Evolutionary conservation across 2,113 vertebrate species (phyloP).

Genomic region (Peromyscus leucopus): DNA sequence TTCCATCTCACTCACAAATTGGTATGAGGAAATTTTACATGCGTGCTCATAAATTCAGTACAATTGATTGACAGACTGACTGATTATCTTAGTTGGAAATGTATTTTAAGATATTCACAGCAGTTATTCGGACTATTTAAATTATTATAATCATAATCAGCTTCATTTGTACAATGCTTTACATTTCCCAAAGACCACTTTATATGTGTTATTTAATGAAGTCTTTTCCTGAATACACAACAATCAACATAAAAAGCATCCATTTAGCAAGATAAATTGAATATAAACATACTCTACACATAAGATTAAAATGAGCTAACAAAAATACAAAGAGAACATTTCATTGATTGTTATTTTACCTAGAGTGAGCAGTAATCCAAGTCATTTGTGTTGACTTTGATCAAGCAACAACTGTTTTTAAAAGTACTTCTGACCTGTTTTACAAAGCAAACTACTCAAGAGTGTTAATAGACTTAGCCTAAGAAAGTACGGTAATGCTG

Average conservation of each 20-base stretch:
- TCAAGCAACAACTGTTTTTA: slow-evolving; percentile 76
- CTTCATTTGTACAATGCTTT: slow-evolving; percentile 59
- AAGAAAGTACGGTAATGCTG: slow-evolving; percentile 77
- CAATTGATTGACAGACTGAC: slow-evolving; percentile 54
- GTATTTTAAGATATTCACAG: slow-evolving; percentile 80
- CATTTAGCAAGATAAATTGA: slow-evolving; percentile 73
- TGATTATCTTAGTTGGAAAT: slow-evolving; percentile 77
- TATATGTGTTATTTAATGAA: slow-evolving; percentile 54
- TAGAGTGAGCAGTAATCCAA: slow-evolving; percentile 65
- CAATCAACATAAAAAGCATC: slow-evolving; percentile 80
- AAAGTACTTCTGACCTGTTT: slow-evolving; percentile 80
- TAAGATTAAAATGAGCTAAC: slow-evolving; percentile 81
- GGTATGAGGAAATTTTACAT: background rate
- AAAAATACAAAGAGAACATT: slow-evolving; percentile 64
- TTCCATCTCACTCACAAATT: slow-evolving; percentile 4
- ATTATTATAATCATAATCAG: slow-evolving; percentile 72
- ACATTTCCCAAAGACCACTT: slow-evolving; percentile 34
- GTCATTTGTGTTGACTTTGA: slow-evolving; percentile 70
- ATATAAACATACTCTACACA: slow-evolving; percentile 68
- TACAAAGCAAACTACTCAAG: slow-evolving; percentile 80
- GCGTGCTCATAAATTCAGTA: background rate
- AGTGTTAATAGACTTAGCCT: slow-evolving; percentile 79
- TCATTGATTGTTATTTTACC: slow-evolving; percentile 64
- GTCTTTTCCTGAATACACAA: background rate
- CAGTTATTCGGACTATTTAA: slow-evolving; percentile 80